Conservation (phyloP, 2,113 vertebrate species). For the Semnornis frantzii region DNA sequence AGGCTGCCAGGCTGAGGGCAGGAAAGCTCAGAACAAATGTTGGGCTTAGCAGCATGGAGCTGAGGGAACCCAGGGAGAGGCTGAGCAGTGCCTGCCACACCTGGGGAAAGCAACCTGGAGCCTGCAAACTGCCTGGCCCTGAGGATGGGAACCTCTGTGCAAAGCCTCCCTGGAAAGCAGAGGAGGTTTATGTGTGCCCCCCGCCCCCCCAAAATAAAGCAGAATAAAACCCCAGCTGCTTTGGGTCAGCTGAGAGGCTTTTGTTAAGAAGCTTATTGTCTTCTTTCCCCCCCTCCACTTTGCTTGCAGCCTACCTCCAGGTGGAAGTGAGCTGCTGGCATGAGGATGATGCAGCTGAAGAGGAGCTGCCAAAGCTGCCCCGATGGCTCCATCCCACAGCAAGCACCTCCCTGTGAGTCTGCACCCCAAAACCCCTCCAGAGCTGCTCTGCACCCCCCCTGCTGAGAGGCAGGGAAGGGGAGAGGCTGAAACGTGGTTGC, state of each 20-base stretch:
- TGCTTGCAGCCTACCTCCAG: rapidly evolving
- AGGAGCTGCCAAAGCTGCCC: background rate
- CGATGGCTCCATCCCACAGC: rapidly evolving
- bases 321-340: rapidly evolving
- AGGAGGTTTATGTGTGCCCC: background rate
- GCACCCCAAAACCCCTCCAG: rapidly evolving
- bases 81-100: background rate
- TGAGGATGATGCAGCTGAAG: background rate
- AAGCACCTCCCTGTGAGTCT: background rate
- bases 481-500: rapidly evolving
- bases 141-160: background rate
- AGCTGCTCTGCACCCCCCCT: rapidly evolving
- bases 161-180: background rate
- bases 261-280: background rate
- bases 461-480: rapidly evolving
- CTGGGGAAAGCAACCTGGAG: background rate
- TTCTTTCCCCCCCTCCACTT: rapidly evolving
- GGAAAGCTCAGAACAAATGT: background rate
- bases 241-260: background rate
- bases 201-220: rapidly evolving
- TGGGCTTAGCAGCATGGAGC: background rate
- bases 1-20: background rate
- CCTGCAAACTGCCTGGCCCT: rapidly evolving
- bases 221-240: rapidly evolving
- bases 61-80: background rate